phyloP scores from a whole-genome alignment of 1,140 invertebrate species.

The Lucilia cuprina region DNA sequence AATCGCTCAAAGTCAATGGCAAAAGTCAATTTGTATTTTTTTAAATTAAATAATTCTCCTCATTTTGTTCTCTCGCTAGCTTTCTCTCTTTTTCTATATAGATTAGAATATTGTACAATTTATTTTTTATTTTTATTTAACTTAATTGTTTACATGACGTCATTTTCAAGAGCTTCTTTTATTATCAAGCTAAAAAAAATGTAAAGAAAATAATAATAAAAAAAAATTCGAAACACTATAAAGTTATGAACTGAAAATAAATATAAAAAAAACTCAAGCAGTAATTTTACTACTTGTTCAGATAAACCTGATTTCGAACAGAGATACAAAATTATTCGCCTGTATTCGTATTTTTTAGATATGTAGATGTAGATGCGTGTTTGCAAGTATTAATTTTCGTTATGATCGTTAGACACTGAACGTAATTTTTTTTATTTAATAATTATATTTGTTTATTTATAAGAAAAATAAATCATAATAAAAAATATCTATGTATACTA shows the following conservation, averaged over 20 bases:
- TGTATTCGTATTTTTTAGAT: background rate
- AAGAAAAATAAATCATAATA: background rate
- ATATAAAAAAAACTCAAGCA: background rate
- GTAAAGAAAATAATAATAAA: background rate
- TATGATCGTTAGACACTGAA: background rate
- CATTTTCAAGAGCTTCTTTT: background rate
- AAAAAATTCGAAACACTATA: background rate
- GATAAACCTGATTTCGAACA: background rate
- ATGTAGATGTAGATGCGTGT: too few species aligned
- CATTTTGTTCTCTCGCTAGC: background rate
- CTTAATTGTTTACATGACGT: conserved; percentile 3
- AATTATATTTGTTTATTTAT: background rate
- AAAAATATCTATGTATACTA: too few species aligned
- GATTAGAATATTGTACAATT: background rate
- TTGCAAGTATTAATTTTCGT: background rate
- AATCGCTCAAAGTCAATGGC: background rate
- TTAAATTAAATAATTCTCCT: background rate
- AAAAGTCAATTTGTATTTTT: background rate
- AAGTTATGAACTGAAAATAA: background rate
- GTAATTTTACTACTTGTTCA: background rate
- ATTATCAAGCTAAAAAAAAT: background rate
- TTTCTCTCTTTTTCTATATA: background rate
- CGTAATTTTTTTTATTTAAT: background rate
- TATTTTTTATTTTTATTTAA: background rate
- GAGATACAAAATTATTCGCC: background rate